phyloP scores from a whole-genome alignment of 2,888 invertebrate genomes.

The Alitta virens region DNA sequence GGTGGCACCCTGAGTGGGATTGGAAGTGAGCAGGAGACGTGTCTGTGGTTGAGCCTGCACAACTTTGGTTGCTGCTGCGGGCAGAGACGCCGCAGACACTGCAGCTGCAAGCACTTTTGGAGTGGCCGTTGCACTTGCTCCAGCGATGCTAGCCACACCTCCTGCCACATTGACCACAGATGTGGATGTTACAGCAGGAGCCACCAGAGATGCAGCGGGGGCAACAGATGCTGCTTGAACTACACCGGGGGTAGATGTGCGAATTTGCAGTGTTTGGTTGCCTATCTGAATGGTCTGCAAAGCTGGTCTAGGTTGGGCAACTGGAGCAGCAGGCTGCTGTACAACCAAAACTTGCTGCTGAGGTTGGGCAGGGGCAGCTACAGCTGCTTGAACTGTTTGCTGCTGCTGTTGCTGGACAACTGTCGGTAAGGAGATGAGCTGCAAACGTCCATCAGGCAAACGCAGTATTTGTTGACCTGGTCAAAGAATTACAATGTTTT shows the following conservation, averaged over 20 bases:
- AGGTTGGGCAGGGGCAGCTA: conserved; percentile 5
- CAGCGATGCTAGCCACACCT: conserved; percentile 3
- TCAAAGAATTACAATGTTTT: no score
- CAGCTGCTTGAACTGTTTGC: conserved; percentile 22
- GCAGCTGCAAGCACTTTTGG: conserved; percentile 6
- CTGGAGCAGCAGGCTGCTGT: not conserved
- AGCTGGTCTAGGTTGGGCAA: not conserved
- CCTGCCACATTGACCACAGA: conserved; percentile 30
- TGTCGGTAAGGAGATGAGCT: conserved; percentile 66
- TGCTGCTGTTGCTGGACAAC: conserved; percentile 39
- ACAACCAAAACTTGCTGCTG: conserved; percentile 10
- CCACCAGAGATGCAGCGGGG: not conserved
- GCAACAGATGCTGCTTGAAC: not conserved
- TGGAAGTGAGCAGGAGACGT: not conserved
- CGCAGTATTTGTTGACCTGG: conserved; percentile 82
- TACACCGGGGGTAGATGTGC: not conserved
- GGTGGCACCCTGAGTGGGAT: conserved; percentile 17
- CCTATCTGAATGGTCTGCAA: conserved; percentile 2
- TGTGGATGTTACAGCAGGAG: conserved; percentile 16
- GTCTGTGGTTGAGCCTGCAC: conserved; percentile 12
- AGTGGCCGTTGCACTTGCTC: not conserved
- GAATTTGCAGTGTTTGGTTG: not conserved
- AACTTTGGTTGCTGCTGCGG: not conserved
- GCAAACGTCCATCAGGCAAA: conserved; percentile 89
- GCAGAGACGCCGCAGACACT: not conserved